Evolutionary conservation across 1,140 invertebrate genomes (phyloP), one percentile per base, ranked within the genome.

Genomic region (Macrotrachela quadricornifera): DNA sequence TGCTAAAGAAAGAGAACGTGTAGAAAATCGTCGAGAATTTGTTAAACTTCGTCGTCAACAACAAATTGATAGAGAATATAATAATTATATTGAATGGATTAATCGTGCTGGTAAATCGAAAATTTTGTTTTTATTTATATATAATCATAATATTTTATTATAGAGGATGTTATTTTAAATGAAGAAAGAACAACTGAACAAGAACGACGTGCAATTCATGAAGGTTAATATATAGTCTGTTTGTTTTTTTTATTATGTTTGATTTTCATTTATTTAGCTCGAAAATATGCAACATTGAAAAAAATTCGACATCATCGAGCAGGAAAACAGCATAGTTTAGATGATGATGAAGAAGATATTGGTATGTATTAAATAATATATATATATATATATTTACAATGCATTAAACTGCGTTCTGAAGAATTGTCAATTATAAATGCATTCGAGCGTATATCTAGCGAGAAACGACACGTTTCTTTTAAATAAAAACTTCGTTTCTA

Each of bases 1-100:
- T 81, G 94, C 94, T 75, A 99, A 97, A 80, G 94, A 99, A 79
- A 90, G 94, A 83, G 94, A 97, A 77, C 83, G 95, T 77, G 94
- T 99, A 77, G 94, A 99, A 79, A 97, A 97, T 78, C 80, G 94
- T 72, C 85, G 97, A 79, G 85, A 90, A 72, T 99, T 97, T 79
- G 79, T 97, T 72, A 99, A 97, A 77, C 77, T 97, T 74, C 80
- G 92, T 74, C 79, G 91, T 74, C 85, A 94, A 72, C 87, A 95
- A 72, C 91, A 97, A 74, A 80, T 99, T 72, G 92, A 99, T 73
- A 79, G 85, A 72, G 92, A 99, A 76, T 77, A 99, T 64, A 94
- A 96, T 73, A 92, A 92, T 63, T 99, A 99, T 74, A 82, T 99
- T 68, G 90, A 97, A 75, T 99, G 94, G 94, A 99, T 99, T 68